Evolutionary conservation across 35 echinoderm and acorn worm genomes (phyloP), one percentile per base, ranked within the genome.

Genomic region (Heliocidaris erythrogramma): DNA sequence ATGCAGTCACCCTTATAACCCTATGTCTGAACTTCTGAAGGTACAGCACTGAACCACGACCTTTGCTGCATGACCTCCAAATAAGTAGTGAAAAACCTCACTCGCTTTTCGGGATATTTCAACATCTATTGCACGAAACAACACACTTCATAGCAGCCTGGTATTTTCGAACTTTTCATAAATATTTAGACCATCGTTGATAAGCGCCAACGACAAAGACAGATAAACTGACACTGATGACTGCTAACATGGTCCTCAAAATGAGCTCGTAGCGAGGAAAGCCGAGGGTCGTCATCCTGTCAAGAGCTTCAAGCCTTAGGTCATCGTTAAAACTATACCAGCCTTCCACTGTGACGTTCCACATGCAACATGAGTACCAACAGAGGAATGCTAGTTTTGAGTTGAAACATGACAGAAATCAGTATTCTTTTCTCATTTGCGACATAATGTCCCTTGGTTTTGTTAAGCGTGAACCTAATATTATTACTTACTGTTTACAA

Each of bases 171-270:
- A 78, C 21, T 24, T 78, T n/a, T 78, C 21, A 78, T 78, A 78
- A 78, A 78, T 78, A 78, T 78, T 78, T 78, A 78, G 65, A 78
- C 27, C 65, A 78, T 78, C 27, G 65, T 78, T 78, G 65, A 78
- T 78, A 78, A 78, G 65, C 65, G n/a, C 65, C 3, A n/a, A n/a
- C 27, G 65, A 78, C 65, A n/a, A 78, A 78, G 65, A 78, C 65
- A 78, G 65, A 78, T 78, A 78, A 78, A 78, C 65, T 78, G 65
- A 78, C 65, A 78, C 18, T 78, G 65, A 78, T 78, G 65, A 78
- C 27, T 78, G 65, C 65, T 18, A 78, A 78, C 65, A 78, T 78
- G 65, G 65, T 78, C 18, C 65, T 78, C 65, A 78, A 78, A n/a
- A 78, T 78, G 65, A 27, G 65, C 27, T 78, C 65, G 21, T 78